These are phyloP conservation scores for Thecophora atra DNA, from an alignment of 2,888 invertebrate species.

Conservation along the genomic window DNA sequence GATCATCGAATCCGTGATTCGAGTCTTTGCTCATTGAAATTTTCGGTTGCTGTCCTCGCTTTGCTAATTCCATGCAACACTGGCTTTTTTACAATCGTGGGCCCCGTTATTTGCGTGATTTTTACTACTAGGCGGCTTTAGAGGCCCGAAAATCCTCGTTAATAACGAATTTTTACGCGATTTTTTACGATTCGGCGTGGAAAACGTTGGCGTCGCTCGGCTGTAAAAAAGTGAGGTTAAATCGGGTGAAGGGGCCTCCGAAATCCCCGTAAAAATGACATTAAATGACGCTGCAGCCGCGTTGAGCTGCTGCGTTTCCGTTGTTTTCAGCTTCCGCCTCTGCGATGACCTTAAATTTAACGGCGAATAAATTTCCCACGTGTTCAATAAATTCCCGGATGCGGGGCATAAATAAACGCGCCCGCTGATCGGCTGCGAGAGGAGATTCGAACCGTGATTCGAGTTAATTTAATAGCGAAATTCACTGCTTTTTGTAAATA, in stretches of 20 bases:
- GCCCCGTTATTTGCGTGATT: no score
- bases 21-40: no score
- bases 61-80: not conserved
- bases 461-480: no score
- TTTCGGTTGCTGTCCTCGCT: no score
- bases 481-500: no score
- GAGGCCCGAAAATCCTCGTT: not conserved
- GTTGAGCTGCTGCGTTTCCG: slow-evolving; percentile 17
- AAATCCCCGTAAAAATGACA: not conserved
- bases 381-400: slow-evolving; percentile 35
- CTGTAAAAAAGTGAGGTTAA: not conserved
- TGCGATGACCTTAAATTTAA: slow-evolving; percentile 22
- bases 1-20: no score
- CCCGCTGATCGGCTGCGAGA: no score
- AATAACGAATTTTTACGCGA: not conserved
- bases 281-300: not conserved
- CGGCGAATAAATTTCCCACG: slow-evolving; percentile 35
- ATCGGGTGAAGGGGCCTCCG: not conserved
- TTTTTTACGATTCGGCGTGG: not conserved
- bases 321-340: slow-evolving; percentile 22
- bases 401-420: slow-evolving; percentile 21
- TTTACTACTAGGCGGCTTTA: not conserved
- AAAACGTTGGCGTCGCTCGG: not conserved
- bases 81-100: no score
- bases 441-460: no score